Base-by-base conservation (phyloP, 2,797 vertebrate species). In the Acipenser ruthenus region DNA sequence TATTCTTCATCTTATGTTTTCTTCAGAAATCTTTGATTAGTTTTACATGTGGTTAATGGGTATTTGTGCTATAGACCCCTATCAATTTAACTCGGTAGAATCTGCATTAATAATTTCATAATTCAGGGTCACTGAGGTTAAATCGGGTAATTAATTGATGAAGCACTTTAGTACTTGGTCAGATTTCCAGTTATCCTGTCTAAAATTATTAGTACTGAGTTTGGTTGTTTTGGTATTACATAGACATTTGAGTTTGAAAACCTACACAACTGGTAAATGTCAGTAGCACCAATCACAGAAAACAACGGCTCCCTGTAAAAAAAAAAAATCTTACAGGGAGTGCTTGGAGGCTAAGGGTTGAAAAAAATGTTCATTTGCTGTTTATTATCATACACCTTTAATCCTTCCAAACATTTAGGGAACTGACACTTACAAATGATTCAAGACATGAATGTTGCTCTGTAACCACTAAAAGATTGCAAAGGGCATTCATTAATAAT, bases 401-500 rank as follows among this genome's bases (percentile, higher is more conserved):
- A 70, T 65, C 65, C 55, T 47, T 48, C 52, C 12, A 15, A 63
- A 62, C 61, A 60, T 72, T 68, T 52, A 67, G 52, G 67, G 62
- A 72, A 67, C 68, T 79, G 73, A 77, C 77, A 71, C 64, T 75
- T 76, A 75, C 77, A 78, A 79, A 79, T 71, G 77, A 79, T 71
- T 15, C 6, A 65, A 71, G 75, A 69, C 74, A 69, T 75, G 76
- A 75, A 77, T 79, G 75, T 75, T 62, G 68, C 72, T 76, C 69
- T 4, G 66, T 74, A 72, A 78, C 76, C 73, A 77, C 72, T 76
- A 69, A 79, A 76, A 68, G 67, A 68, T 73, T 70, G 68, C 72
- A 81, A 81, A 81, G 79, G 79, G 79, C 79, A 80, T 75, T 69
- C 77, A 81, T 81, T 81, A 78, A 79, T 81, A 81, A 79, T 69